Percentiles rank a stretch among this genome's conserved stretches.
Evolutionary conservation across 2,113 vertebrate species (phyloP).

Genomic region (Phaetusa simplex): DNA sequence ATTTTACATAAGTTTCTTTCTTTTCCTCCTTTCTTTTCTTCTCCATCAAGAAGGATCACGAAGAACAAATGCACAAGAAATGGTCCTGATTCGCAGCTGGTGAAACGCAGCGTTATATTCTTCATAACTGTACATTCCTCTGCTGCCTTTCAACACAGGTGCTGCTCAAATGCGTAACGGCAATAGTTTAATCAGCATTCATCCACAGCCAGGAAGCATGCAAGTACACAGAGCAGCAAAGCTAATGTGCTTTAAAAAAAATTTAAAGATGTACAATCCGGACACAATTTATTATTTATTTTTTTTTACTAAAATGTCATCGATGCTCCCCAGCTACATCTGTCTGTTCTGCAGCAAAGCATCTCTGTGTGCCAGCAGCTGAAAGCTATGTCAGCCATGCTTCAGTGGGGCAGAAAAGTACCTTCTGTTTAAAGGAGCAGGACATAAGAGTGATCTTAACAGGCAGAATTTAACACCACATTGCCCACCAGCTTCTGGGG

Average conservation of each 20-base stretch:
- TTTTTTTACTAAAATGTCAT: not conserved
- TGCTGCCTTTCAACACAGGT: not conserved
- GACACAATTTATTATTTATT: not conserved
- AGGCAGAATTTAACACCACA: not conserved
- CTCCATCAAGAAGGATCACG: not conserved
- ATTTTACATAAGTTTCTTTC: not conserved
- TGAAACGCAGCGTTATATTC: not conserved
- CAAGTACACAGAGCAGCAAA: not conserved
- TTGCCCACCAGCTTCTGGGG: not conserved
- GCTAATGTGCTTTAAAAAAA: not conserved
- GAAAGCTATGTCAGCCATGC: not conserved
- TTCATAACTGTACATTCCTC: not conserved
- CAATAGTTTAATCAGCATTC: not conserved
- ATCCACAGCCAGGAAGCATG: not conserved
- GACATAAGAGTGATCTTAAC: not conserved
- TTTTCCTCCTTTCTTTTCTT: not conserved
- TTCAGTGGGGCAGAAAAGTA: conserved; percentile 27
- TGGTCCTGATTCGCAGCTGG: not conserved
- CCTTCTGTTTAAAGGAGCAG: conserved; percentile 21
- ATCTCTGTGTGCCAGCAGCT: not conserved
- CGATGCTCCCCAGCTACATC: not conserved
- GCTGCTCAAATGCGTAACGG: not conserved
- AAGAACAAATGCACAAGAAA: not conserved
- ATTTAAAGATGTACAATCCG: not conserved
- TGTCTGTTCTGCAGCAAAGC: not conserved